Percentiles rank a stretch among this genome's conserved stretches.
These are phyloP conservation scores for Cepaea hortensis DNA, from an alignment of 2,888 invertebrate species.

Conservation along the genomic window DNA sequence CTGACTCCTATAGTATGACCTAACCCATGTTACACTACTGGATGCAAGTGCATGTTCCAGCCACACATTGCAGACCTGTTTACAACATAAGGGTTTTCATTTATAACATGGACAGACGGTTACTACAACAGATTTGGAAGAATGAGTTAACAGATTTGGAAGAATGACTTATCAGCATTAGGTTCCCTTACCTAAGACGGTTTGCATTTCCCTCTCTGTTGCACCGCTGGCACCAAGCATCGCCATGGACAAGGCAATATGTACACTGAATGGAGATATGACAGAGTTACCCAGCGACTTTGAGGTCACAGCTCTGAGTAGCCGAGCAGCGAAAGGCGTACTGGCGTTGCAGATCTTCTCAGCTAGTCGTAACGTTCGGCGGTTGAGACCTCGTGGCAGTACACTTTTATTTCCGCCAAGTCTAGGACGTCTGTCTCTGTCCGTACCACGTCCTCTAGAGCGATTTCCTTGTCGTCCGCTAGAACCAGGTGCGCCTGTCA, in stretches of 20 bases:
- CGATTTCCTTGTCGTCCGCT: too few species aligned
- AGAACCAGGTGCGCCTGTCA: too few species aligned
- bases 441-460: not conserved
- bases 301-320: not conserved
- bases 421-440: not conserved
- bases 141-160: too few species aligned
- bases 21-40: too few species aligned
- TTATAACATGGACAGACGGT: too few species aligned
- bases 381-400: conserved; percentile 11
- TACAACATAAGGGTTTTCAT: too few species aligned
- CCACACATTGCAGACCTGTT: too few species aligned
- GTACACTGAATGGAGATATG: conserved; percentile 74
- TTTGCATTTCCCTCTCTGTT: conserved; percentile 49
- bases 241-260: conserved; percentile 52
- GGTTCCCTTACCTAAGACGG: conserved; percentile 42
- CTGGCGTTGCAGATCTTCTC: conserved; percentile 21
- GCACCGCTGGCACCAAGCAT: conserved; percentile 45
- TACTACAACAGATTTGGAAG: too few species aligned
- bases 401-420: not conserved
- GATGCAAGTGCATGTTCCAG: too few species aligned
- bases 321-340: conserved; percentile 1
- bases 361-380: conserved; percentile 19
- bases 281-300: conserved; percentile 54
- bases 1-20: too few species aligned
- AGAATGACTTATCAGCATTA: too few species aligned